Percentiles rank a stretch among this genome's conserved stretches.
Evolutionary conservation across 2,888 invertebrate species (phyloP).

Genomic region (Shargacucullia verbasci): DNA sequence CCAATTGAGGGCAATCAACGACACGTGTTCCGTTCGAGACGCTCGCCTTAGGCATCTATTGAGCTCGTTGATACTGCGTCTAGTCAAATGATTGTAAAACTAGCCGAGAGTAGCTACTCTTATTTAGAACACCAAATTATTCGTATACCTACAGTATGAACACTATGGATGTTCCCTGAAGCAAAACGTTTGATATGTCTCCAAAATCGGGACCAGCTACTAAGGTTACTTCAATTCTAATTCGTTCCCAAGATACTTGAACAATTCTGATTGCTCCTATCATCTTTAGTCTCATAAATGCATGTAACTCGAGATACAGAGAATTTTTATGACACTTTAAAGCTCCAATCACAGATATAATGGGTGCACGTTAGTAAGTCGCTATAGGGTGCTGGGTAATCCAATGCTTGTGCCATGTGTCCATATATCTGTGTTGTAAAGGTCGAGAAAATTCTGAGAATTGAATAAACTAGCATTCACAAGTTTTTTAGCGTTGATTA

Average conservation of each 20-base stretch:
- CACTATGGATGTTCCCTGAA: not conserved
- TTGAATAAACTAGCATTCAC: slow-evolving; percentile 55
- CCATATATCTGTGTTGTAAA: slow-evolving; percentile 62
- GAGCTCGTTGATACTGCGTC: slow-evolving; percentile 76
- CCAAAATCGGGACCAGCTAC: not conserved
- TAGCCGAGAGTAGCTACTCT: slow-evolving; percentile 12
- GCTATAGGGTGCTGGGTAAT: slow-evolving; percentile 70
- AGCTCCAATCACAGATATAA: slow-evolving; percentile 83
- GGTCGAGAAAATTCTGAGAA: slow-evolving; percentile 55
- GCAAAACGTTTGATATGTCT: slow-evolving; percentile 2
- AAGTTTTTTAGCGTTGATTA: slow-evolving; percentile 79
- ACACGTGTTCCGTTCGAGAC: slow-evolving; percentile 86
- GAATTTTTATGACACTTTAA: slow-evolving; percentile 81
- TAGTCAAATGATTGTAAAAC: slow-evolving; percentile 58
- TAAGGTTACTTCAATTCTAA: slow-evolving; percentile 4
- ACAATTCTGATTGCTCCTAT: slow-evolving; percentile 48
- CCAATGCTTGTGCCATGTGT: slow-evolving; percentile 77
- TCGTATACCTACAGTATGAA: slow-evolving; percentile 9
- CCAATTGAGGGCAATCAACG: slow-evolving; percentile 89
- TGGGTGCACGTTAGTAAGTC: slow-evolving; percentile 72
- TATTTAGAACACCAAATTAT: slow-evolving; percentile 27
- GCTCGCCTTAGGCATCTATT: slow-evolving; percentile 80
- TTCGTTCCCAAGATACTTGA: slow-evolving; percentile 64
- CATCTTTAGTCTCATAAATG: slow-evolving; percentile 48
- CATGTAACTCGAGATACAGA: slow-evolving; percentile 57